phyloP scores from a whole-genome alignment of 2,113 vertebrate genomes.

The Bufo bufo region DNA sequence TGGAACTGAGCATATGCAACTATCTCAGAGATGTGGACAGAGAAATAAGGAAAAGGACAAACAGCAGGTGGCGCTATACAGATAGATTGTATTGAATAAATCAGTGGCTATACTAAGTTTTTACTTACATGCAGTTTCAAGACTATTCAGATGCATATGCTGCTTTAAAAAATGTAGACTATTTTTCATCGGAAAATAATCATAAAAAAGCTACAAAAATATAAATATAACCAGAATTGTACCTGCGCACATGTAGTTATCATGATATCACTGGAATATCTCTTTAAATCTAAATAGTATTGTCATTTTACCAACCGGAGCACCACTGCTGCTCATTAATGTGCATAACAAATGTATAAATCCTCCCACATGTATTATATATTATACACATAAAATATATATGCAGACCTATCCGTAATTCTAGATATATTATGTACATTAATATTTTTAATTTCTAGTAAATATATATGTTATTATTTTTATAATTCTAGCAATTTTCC shows the following conservation, averaged over 20 bases:
- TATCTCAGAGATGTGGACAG: too few species aligned
- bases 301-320: not conserved
- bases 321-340: slow-evolving; percentile 3
- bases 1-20: too few species aligned
- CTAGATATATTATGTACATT: not conserved
- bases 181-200: too few species aligned
- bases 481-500: not conserved
- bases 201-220: too few species aligned
- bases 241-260: not conserved
- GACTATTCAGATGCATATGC: too few species aligned
- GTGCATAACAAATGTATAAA: not conserved
- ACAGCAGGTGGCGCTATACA: too few species aligned
- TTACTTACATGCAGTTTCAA: too few species aligned
- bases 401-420: not conserved
- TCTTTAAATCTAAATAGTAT: not conserved
- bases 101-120: too few species aligned
- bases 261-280: not conserved
- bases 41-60: too few species aligned
- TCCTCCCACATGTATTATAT: not conserved
- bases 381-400: not conserved
- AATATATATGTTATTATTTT: slow-evolving; percentile 3
- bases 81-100: too few species aligned
- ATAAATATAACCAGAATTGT: too few species aligned
- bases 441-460: not conserved
- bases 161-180: too few species aligned